Conservation (phyloP, 2,113 vertebrate species). For the Mesembrinibis cayennensis region DNA sequence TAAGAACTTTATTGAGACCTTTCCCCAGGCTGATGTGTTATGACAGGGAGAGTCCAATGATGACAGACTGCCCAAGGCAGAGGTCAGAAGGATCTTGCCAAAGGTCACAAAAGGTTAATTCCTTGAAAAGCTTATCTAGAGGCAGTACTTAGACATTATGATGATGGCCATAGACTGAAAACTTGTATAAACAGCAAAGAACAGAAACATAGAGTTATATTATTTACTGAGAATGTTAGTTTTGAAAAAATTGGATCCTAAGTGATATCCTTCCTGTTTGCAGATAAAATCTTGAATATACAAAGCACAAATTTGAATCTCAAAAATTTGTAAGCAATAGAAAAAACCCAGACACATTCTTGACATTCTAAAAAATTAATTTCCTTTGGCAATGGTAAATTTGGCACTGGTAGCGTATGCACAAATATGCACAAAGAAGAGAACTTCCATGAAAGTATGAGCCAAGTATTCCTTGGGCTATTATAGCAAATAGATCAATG, state of each 20-base stretch:
- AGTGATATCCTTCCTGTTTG: background rate
- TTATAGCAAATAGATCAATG: background rate
- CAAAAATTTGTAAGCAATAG: background rate
- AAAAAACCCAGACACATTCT: background rate
- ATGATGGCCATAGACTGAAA: background rate
- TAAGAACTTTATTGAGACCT: background rate
- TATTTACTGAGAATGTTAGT: background rate
- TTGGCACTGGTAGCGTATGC: background rate
- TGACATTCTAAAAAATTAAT: background rate
- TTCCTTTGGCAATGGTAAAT: background rate
- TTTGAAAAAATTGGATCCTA: background rate
- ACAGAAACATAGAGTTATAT: background rate
- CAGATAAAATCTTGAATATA: background rate
- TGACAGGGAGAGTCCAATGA: background rate
- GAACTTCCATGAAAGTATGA: background rate
- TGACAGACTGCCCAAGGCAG: background rate
- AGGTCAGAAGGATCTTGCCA: background rate
- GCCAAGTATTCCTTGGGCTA: background rate
- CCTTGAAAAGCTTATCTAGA: background rate
- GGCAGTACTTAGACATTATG: background rate
- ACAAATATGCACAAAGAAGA: background rate
- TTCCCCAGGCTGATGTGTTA: background rate
- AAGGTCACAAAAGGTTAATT: background rate
- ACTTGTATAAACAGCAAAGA: background rate
- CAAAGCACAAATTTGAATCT: background rate